phyloP scores from a whole-genome alignment of 2,113 vertebrate genomes.

The Hemibagrus wyckioides region DNA sequence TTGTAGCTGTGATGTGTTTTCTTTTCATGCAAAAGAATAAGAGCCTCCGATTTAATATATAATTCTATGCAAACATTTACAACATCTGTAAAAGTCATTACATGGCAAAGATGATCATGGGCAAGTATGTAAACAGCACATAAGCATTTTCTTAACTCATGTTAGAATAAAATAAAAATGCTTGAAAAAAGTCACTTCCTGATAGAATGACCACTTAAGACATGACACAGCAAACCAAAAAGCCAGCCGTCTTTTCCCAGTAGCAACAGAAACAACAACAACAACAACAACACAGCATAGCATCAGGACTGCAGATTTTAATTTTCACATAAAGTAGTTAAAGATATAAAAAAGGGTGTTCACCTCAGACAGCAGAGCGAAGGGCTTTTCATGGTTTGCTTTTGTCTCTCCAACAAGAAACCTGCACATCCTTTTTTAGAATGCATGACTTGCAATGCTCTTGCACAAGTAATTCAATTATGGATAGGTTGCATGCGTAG shows the following conservation, averaged over 20 bases:
- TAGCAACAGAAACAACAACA: slow-evolving; percentile 14
- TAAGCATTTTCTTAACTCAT: not conserved
- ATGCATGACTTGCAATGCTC: not conserved
- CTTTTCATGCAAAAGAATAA: not conserved
- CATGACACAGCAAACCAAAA: slow-evolving; percentile 28
- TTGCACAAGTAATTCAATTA: not conserved
- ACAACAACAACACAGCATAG: slow-evolving; percentile 2
- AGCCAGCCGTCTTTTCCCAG: slow-evolving; percentile 2
- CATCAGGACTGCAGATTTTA: slow-evolving; percentile 9
- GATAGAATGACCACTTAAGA: not conserved
- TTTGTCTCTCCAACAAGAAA: not conserved
- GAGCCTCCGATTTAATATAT: not conserved
- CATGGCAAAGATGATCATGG: not conserved
- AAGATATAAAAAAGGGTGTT: not conserved
- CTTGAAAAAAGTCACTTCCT: slow-evolving; percentile 1
- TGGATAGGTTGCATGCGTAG: not conserved
- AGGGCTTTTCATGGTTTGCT: not conserved
- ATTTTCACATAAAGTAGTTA: not conserved
- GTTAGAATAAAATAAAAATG: not conserved
- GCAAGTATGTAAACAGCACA: not conserved
- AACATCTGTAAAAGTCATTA: slow-evolving; percentile 4
- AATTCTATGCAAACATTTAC: not conserved
- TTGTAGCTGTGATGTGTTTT: not conserved
- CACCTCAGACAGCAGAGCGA: not conserved
- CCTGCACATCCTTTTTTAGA: not conserved